Conservation (phyloP, 1,140 invertebrate genomes). For the Caerostris extrusa region DNA sequence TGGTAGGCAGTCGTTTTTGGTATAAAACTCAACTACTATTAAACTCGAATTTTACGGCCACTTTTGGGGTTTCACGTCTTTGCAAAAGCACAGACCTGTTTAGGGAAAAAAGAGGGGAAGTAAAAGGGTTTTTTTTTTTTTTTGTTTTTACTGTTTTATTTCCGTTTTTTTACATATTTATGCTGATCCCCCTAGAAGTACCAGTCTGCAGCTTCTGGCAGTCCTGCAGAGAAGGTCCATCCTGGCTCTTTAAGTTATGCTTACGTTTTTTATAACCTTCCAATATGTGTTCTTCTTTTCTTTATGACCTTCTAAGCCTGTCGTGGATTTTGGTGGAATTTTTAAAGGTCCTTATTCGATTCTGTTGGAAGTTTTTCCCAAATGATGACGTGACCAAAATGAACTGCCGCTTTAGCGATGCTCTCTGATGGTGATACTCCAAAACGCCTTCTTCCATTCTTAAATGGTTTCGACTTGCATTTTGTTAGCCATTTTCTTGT, state of each 20-base stretch:
- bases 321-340: slow-evolving; percentile 24
- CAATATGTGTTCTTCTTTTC: slow-evolving; percentile 28
- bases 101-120: neutral
- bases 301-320: slow-evolving; percentile 48
- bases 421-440: neutral
- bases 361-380: neutral
- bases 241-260: slow-evolving; percentile 16
- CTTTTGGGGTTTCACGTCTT: slow-evolving; percentile 9
- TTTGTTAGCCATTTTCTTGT: neutral
- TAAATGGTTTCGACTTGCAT: neutral
- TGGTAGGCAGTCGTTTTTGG: neutral
- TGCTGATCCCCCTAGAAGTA: slow-evolving; percentile 21
- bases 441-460: neutral
- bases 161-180: slow-evolving; percentile 43
- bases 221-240: slow-evolving; percentile 9
- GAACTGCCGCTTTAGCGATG: neutral
- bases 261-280: slow-evolving; percentile 46
- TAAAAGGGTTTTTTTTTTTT: too few relatives aligned
- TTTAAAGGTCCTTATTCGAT: neutral
- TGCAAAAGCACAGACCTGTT: neutral
- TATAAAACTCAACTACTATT: slow-evolving; percentile 48
- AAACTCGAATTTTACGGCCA: slow-evolving; percentile 48
- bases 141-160: neutral
- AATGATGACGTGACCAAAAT: neutral
- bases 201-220: neutral